Base-by-base conservation (phyloP, 2,113 vertebrate genomes). In the Pluvianellus socialis region DNA sequence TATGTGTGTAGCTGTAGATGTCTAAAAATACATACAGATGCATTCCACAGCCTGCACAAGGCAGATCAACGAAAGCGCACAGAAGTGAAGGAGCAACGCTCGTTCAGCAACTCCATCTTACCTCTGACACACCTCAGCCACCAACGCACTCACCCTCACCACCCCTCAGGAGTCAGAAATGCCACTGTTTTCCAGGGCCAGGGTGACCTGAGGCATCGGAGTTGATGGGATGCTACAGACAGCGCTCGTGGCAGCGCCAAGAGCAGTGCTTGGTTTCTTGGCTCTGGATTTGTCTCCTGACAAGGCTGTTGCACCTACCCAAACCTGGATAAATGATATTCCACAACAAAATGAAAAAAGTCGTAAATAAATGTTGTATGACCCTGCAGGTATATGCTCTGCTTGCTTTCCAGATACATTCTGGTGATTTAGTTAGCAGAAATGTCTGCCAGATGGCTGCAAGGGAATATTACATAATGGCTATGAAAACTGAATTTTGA, bases 401-500 rank as follows among this genome's bases (percentile, higher is more conserved):
- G 72, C 79, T 92, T 83, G 38, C 65, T 92, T 92, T 95, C 73
- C 86, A 84, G 65, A 58, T 86, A 52, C 1, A 4, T 86, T 86
- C 44, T 45, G 35, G 38, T 84, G 83, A 94, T 94, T 92, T 72
- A 75, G 94, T 94, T 95, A 94, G 72, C 45, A 91, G 65, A 89
- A 96, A 81, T 73, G 33, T 92, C 73, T 85, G 86, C 80, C 77
- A 90, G 87, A 58, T 3, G 6, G n/a, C 66, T 94, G 86, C 66
- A 92, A 81, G 70, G 14, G 24, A 89, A 89, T 92, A 94, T 95
- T 88, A 84, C 40, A 86, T 81, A 96, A 92, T 28, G 11, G 56
- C 61, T 86, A 92, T 33, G 59, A 93, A 92, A 96, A 94, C 61
- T 59, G 53, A 85, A 87, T 94, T 81, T 92, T 92, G 70, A 89